These are phyloP conservation scores for Sapajus apella DNA, from an alignment of 2,113 vertebrate genomes.

Conservation along the genomic window DNA sequence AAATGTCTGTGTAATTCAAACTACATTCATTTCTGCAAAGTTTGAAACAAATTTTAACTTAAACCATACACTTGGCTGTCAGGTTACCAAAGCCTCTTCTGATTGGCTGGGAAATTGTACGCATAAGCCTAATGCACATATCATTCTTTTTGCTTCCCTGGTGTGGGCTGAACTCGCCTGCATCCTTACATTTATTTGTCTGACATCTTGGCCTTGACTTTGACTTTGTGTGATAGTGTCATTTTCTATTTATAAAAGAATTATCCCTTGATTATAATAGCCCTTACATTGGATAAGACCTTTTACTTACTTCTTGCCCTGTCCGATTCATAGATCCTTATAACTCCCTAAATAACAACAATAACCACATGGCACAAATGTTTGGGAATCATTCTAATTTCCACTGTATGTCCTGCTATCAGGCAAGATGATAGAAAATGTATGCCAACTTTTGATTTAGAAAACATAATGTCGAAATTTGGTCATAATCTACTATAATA, in stretches of 20 bases:
- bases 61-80: neutral
- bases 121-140: neutral
- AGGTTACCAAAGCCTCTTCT: neutral
- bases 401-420: neutral
- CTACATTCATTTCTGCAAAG: neutral
- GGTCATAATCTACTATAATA: neutral
- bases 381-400: neutral
- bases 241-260: neutral
- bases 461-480: neutral
- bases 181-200: neutral
- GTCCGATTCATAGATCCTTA: neutral
- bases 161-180: neutral
- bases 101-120: neutral
- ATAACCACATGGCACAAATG: neutral
- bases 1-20: neutral
- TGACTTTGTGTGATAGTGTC: neutral
- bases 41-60: neutral
- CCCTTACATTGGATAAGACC: neutral
- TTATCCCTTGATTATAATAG: neutral
- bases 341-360: neutral
- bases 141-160: neutral
- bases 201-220: neutral
- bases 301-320: neutral
- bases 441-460: neutral
- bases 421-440: neutral